Evolutionary conservation across 2,113 vertebrate species (phyloP).

Genomic region (Eudyptes chrysolophus): DNA sequence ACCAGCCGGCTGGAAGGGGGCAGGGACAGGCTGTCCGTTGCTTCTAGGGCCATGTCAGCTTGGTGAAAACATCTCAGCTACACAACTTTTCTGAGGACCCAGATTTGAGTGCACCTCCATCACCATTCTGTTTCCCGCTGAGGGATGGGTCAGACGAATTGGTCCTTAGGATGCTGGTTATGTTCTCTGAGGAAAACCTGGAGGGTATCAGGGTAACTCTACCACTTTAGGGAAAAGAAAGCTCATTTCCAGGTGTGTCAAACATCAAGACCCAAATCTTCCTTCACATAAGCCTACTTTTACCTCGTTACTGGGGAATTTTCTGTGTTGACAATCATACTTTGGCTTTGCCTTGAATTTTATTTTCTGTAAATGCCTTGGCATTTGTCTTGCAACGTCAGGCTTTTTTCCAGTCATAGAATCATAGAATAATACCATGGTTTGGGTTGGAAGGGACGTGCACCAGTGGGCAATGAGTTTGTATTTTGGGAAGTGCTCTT

Average conservation of each 20-base stretch:
- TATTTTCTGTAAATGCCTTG: slow-evolving; percentile 33
- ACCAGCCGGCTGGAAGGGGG: neutral
- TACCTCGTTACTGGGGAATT: slow-evolving; percentile 12
- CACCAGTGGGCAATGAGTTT: fast-evolving
- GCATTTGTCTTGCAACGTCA: slow-evolving; percentile 9
- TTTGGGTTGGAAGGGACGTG: fast-evolving
- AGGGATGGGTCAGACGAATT: neutral
- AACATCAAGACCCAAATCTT: neutral
- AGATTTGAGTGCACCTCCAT: neutral
- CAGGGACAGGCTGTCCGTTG: neutral
- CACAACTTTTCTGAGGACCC: neutral
- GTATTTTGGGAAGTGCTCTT: neutral
- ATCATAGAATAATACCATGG: too few relatives aligned
- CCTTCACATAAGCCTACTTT: neutral
- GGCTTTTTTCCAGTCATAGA: neutral
- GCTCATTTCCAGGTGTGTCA: neutral
- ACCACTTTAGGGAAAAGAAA: neutral
- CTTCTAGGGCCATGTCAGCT: neutral
- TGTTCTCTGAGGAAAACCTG: neutral
- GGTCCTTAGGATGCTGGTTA: neutral
- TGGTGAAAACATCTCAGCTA: neutral
- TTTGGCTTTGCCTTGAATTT: slow-evolving; percentile 47
- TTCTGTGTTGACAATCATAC: slow-evolving; percentile 44
- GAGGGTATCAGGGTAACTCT: neutral
- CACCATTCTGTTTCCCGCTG: neutral